phyloP scores from a whole-genome alignment of 2,113 vertebrate species.

The Crotalus helleri region DNA sequence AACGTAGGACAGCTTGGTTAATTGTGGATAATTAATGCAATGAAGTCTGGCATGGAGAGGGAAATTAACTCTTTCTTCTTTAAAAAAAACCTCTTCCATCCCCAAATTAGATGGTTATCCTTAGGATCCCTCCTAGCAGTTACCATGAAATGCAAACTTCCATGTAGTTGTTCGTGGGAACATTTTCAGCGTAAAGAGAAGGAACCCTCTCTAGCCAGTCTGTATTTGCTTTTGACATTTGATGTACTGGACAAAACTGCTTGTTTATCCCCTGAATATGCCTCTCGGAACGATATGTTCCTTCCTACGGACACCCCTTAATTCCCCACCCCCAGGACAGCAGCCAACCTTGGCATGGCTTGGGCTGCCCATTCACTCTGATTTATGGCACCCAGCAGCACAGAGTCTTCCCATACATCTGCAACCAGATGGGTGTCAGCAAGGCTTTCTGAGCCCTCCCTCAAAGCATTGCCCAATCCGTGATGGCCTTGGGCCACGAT shows the following conservation, averaged over 20 bases:
- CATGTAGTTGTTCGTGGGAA: background rate
- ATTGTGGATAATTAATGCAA: background rate
- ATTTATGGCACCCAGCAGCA: constrained; percentile 3
- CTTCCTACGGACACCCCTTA: background rate
- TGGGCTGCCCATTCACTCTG: background rate
- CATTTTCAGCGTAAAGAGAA: background rate
- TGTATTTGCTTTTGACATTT: background rate
- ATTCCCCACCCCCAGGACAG: background rate
- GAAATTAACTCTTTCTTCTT: background rate
- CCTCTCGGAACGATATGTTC: constrained; percentile 48
- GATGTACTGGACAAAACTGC: constrained; percentile 17
- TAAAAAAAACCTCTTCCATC: background rate
- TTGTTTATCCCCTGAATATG: constrained; percentile 40
- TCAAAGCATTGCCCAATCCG: background rate
- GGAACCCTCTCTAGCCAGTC: background rate
- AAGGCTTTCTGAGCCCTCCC: background rate
- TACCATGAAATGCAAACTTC: background rate
- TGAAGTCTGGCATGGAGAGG: background rate
- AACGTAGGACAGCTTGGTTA: background rate
- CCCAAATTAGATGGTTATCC: background rate
- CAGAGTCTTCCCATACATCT: background rate
- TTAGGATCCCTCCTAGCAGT: background rate
- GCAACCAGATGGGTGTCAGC: background rate
- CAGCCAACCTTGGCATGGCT: constrained; percentile 8
- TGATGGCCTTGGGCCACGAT: background rate